phyloP scores from a whole-genome alignment of 2,797 vertebrate genomes.

The Centroberyx gerrardi region DNA sequence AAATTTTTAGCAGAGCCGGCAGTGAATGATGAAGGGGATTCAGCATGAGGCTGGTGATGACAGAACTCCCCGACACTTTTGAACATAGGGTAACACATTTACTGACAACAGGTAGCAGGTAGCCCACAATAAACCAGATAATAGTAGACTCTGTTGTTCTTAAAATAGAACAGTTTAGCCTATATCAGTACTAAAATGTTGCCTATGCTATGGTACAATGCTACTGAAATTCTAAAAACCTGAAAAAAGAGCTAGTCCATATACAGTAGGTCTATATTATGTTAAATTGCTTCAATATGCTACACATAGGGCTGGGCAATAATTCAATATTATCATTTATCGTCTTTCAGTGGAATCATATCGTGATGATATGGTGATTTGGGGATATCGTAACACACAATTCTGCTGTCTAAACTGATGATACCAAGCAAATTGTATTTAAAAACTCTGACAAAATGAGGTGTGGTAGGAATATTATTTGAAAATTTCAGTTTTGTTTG shows the following conservation, averaged over 20 bases:
- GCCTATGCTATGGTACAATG: neutral
- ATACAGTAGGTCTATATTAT: neutral
- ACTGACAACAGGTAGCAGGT: neutral
- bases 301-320: too few relatives aligned
- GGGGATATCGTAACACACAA: too few relatives aligned
- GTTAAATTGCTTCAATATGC: neutral
- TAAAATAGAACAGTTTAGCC: neutral
- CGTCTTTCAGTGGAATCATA: too few relatives aligned
- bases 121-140: constrained; percentile 9
- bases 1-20: constrained; percentile 10
- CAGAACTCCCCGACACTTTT: constrained; percentile 38
- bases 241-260: neutral
- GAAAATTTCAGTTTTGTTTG: too few relatives aligned
- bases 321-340: too few relatives aligned
- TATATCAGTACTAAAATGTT: neutral
- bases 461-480: too few relatives aligned
- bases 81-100: constrained; percentile 22
- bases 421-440: too few relatives aligned
- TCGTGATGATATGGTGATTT: too few relatives aligned
- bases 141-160: neutral
- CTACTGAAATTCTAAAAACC: neutral
- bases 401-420: too few relatives aligned
- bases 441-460: too few relatives aligned
- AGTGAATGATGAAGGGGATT: constrained; percentile 48
- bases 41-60: constrained; percentile 37